These are phyloP conservation scores for Tanytarsus gracilentus DNA, from an alignment of 2,888 invertebrate genomes.

Conservation along the genomic window DNA sequence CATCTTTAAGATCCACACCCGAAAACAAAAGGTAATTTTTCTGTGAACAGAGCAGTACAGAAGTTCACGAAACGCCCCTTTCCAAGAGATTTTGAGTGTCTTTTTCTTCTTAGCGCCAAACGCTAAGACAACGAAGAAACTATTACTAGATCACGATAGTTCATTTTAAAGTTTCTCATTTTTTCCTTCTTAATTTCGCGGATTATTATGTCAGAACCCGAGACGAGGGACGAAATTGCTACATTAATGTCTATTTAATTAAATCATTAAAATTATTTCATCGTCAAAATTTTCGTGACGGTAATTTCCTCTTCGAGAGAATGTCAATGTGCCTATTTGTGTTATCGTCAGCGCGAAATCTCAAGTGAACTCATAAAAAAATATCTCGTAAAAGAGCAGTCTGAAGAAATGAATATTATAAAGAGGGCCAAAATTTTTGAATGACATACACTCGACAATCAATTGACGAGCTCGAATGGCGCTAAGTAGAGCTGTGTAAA, in stretches of 20 bases:
- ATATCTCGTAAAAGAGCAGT: not conserved
- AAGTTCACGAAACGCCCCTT: too few relatives aligned
- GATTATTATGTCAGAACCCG: too few relatives aligned
- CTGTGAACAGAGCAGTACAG: too few relatives aligned
- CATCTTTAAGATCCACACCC: not conserved
- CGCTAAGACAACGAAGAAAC: too few relatives aligned
- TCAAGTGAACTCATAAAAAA: not conserved
- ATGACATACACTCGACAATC: not conserved
- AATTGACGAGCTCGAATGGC: constrained; percentile 4
- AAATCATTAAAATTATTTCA: constrained; percentile 19
- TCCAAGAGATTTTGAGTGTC: too few relatives aligned
- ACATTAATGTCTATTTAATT: constrained; percentile 16
- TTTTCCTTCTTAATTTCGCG: too few relatives aligned
- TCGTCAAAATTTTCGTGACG: constrained; percentile 13
- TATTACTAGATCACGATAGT: too few relatives aligned
- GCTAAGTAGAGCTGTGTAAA: constrained; percentile 5
- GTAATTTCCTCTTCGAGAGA: not conserved
- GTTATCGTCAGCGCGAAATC: not conserved
- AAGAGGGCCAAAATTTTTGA: not conserved
- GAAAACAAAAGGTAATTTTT: too few relatives aligned
- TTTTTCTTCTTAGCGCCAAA: too few relatives aligned
- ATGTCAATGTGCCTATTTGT: not conserved
- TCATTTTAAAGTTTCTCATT: too few relatives aligned
- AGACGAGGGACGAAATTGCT: not conserved
- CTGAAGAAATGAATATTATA: not conserved